Evolutionary conservation across 2,797 vertebrate genomes (phyloP).

Genomic region (Urocyon cinereoargenteus): DNA sequence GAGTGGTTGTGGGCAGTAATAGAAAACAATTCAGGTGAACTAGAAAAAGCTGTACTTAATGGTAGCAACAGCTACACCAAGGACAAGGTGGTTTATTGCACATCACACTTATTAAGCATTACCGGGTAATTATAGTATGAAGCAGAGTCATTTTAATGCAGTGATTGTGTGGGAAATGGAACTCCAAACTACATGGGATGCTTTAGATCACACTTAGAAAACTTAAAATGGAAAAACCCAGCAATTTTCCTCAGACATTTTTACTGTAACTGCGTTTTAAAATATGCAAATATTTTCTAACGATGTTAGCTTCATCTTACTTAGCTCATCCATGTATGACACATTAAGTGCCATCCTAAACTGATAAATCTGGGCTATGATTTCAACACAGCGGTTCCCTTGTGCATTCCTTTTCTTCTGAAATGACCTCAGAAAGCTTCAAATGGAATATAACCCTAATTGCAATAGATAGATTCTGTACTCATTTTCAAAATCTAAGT

Average conservation of each 20-base stretch:
- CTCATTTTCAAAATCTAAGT: constrained; percentile 58
- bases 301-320: constrained; percentile 71
- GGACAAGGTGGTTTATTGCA: neutral
- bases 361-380: neutral
- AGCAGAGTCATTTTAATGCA: constrained; percentile 21
- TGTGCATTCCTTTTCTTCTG: constrained; percentile 41
- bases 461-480: constrained; percentile 49
- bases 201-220: constrained; percentile 65
- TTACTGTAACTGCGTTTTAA: constrained; percentile 63
- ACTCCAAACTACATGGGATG: neutral
- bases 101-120: neutral
- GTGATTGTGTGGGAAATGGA: neutral
- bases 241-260: constrained; percentile 34
- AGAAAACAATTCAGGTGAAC: neutral
- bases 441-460: constrained; percentile 9
- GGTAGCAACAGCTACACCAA: neutral
- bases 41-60: neutral
- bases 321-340: neutral
- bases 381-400: neutral
- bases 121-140: neutral
- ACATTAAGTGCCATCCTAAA: constrained; percentile 18
- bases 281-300: constrained; percentile 75
- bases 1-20: neutral
- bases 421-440: constrained; percentile 55
- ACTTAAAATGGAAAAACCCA: constrained; percentile 7